Conservation (phyloP, 2,797 vertebrate species). For the Melanotaenia maccullochi region DNA sequence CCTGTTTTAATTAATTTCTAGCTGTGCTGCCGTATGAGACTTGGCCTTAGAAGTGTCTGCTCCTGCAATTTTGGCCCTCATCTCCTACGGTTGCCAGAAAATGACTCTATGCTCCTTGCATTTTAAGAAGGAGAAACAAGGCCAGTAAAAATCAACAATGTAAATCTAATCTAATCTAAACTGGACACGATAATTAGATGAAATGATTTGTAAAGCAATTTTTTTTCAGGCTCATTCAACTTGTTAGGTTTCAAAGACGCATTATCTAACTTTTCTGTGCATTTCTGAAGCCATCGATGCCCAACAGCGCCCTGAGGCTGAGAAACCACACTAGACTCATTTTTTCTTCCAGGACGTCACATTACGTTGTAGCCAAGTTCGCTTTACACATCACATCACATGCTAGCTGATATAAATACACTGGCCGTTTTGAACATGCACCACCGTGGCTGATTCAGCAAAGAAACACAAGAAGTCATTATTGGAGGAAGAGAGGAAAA, state of each 20-base stretch:
- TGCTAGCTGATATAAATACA: too few species aligned
- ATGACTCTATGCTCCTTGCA: constrained; percentile 60
- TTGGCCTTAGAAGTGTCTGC: constrained; percentile 73
- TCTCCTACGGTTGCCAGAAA: constrained; percentile 64
- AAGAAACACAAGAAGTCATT: too few species aligned
- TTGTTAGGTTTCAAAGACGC: background rate
- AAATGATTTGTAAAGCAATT: background rate
- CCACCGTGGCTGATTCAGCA: too few species aligned
- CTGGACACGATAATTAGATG: background rate
- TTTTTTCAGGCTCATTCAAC: background rate
- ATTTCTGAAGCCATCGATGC: background rate
- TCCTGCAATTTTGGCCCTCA: constrained; percentile 63
- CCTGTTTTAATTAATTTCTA: constrained; percentile 82
- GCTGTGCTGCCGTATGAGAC: constrained; percentile 79
- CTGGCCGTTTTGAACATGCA: too few species aligned
- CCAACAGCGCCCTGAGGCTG: too few species aligned
- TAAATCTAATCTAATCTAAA: background rate
- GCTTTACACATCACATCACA: too few species aligned
- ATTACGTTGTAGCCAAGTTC: too few species aligned
- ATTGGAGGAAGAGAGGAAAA: too few species aligned
- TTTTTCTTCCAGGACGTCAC: too few species aligned
- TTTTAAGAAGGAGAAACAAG: constrained; percentile 47
- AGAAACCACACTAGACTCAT: too few species aligned
- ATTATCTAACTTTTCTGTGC: background rate
- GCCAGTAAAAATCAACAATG: background rate